Evolutionary conservation across 2,113 vertebrate species (phyloP).

Genomic region (Peucedramus taeniatus): DNA sequence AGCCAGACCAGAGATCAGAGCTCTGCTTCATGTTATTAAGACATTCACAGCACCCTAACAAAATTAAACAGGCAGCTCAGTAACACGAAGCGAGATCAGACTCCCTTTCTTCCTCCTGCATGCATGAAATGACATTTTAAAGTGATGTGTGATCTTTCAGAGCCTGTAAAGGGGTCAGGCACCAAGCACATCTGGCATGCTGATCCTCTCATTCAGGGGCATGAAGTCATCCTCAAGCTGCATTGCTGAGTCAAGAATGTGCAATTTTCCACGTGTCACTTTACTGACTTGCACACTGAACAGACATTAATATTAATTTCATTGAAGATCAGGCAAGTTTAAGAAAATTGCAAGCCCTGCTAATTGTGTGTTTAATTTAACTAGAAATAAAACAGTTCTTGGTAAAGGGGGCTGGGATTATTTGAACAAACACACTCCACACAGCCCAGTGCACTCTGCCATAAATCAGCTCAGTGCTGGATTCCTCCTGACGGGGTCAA

Average conservation of each 20-base stretch:
- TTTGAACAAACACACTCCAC: background rate
- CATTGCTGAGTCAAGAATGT: background rate
- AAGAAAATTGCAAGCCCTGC: background rate
- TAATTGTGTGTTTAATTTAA: constrained; percentile 2
- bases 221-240: constrained; percentile 7
- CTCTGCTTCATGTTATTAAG: background rate
- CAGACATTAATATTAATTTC: background rate
- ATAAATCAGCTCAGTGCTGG: background rate
- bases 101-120: background rate
- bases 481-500: rapidly evolving
- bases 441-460: rapidly evolving
- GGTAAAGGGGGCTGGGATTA: background rate
- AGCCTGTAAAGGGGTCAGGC: background rate
- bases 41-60: background rate
- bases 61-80: background rate
- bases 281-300: background rate
- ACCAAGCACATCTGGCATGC: background rate
- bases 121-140: constrained; percentile 1
- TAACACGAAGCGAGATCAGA: background rate
- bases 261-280: constrained; percentile 4
- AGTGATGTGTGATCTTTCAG: background rate
- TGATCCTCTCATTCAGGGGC: background rate
- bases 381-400: background rate
- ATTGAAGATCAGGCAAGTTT: background rate
- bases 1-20: background rate